Conservation (phyloP, 1,140 invertebrate species). For the Rhyzopertha dominica region DNA sequence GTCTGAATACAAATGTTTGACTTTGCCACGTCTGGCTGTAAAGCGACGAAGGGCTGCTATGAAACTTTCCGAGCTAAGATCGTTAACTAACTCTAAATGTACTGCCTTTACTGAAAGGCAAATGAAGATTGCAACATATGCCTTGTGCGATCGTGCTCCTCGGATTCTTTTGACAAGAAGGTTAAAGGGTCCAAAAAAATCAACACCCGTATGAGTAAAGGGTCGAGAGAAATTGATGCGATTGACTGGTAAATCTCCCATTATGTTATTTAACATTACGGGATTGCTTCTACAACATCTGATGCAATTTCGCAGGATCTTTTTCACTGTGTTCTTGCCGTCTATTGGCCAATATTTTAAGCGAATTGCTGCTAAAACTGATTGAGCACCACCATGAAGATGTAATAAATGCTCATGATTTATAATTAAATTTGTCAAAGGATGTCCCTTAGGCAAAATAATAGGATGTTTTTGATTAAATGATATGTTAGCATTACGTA, state of each 20-base stretch:
- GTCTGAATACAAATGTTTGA: conserved; percentile 23
- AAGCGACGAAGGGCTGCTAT: conserved; percentile 28
- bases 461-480: conserved; percentile 44
- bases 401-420: conserved; percentile 15
- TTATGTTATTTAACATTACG: conserved; percentile 3
- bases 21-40: conserved; percentile 26
- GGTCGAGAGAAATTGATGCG: conserved; percentile 22
- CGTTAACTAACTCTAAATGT: conserved; percentile 30
- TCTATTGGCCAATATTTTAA: conserved; percentile 22
- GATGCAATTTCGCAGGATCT: conserved; percentile 14
- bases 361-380: conserved; percentile 12
- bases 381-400: conserved; percentile 15
- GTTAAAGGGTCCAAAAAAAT: conserved; percentile 37
- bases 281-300: conserved; percentile 15
- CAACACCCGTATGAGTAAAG: conserved; percentile 31
- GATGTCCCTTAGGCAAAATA: conserved; percentile 37
- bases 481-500: conserved; percentile 28
- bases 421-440: conserved; percentile 19
- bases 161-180: conserved; percentile 9
- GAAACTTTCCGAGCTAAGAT: conserved; percentile 22
- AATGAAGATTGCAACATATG: conserved; percentile 33
- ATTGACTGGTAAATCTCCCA: conserved; percentile 22
- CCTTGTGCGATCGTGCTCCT: conserved; percentile 23
- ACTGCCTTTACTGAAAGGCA: conserved; percentile 33
- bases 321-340: conserved; percentile 20